Conservation (phyloP, 2,888 invertebrate genomes). For the Eilema sororculum region DNA sequence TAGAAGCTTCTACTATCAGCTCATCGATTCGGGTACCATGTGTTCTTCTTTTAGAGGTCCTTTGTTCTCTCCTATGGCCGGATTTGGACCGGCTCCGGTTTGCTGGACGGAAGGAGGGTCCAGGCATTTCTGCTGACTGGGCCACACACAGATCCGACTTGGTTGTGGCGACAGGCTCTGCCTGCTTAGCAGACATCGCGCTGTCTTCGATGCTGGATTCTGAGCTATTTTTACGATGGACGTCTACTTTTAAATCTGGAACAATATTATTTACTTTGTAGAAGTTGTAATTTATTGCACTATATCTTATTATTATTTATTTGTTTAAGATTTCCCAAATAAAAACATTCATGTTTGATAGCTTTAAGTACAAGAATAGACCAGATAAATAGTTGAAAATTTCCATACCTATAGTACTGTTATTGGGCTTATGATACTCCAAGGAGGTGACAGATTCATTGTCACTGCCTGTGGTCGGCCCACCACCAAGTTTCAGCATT, state of each 20-base stretch:
- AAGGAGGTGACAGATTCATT: constrained; percentile 89
- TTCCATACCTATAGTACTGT: constrained; percentile 89
- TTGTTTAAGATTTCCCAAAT: background rate
- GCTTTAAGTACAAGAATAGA: background rate
- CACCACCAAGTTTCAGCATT: constrained; percentile 85
- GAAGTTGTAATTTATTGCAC: background rate
- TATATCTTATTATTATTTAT: background rate
- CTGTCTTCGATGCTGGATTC: constrained; percentile 93
- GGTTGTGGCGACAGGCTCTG: constrained; percentile 70
- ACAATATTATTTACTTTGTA: constrained; percentile 44
- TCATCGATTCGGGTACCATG: constrained; percentile 76
- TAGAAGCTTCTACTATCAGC: constrained; percentile 71
- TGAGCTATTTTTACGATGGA: constrained; percentile 96
- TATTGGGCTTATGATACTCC: constrained; percentile 88
- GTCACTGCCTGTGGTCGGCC: constrained; percentile 84
- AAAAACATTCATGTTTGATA: background rate
- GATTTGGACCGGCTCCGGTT: constrained; percentile 70
- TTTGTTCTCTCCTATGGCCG: constrained; percentile 70
- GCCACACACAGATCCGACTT: constrained; percentile 78
- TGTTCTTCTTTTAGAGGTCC: constrained; percentile 70
- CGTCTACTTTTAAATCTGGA: constrained; percentile 96
- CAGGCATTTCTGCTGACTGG: constrained; percentile 64
- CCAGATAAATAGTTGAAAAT: background rate
- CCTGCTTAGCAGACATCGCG: constrained; percentile 80
- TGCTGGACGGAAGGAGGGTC: constrained; percentile 72